A percentile compares a stretch with the other conserved stretches of the same genome.
Conservation (phyloP, 1,140 invertebrate species). For the Battus philenor region DNA sequence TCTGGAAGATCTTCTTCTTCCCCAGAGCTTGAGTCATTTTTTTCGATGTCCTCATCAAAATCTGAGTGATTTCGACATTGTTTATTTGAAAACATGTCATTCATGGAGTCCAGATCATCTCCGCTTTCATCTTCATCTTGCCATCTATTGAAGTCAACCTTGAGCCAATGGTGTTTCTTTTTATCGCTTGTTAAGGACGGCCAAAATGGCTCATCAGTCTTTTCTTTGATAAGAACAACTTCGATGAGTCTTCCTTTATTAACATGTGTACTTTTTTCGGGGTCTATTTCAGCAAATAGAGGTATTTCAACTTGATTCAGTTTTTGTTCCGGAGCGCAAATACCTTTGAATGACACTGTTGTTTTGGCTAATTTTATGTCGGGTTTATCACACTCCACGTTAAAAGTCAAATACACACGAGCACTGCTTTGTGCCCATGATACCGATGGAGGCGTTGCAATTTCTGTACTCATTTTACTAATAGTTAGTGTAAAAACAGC, state of each 20-base stretch:
- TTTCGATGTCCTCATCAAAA: slow-evolving; percentile 45
- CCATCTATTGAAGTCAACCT: slow-evolving; percentile 98
- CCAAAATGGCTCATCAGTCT: slow-evolving; percentile 90
- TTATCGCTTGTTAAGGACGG: slow-evolving; percentile 90
- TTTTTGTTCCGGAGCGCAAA: slow-evolving; percentile 90
- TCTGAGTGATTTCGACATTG: no score
- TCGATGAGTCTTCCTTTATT: slow-evolving; percentile 87
- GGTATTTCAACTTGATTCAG: slow-evolving; percentile 90
- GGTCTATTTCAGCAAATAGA: slow-evolving; percentile 87
- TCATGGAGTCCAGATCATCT: slow-evolving; percentile 46
- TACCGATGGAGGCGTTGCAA: slow-evolving; percentile 84
- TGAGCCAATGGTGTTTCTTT: slow-evolving; percentile 96
- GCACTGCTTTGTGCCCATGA: slow-evolving; percentile 93
- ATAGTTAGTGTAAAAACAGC: slow-evolving; percentile 20
- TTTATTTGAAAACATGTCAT: slow-evolving; percentile 51
- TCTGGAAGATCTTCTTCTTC: slow-evolving; percentile 61
- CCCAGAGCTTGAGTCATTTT: slow-evolving; percentile 51
- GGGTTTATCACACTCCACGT: slow-evolving; percentile 92
- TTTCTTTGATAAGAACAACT: slow-evolving; percentile 83
- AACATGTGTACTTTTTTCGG: slow-evolving; percentile 83
- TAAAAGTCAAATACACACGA: slow-evolving; percentile 90
- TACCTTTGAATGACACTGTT: slow-evolving; percentile 89
- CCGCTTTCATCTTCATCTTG: slow-evolving; percentile 87
- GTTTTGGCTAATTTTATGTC: slow-evolving; percentile 85
- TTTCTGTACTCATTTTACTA: slow-evolving; percentile 67